Evolutionary conservation across 2,797 vertebrate species (phyloP), one percentile per base, ranked within the genome.

Genomic region (Heliangelus exortis): DNA sequence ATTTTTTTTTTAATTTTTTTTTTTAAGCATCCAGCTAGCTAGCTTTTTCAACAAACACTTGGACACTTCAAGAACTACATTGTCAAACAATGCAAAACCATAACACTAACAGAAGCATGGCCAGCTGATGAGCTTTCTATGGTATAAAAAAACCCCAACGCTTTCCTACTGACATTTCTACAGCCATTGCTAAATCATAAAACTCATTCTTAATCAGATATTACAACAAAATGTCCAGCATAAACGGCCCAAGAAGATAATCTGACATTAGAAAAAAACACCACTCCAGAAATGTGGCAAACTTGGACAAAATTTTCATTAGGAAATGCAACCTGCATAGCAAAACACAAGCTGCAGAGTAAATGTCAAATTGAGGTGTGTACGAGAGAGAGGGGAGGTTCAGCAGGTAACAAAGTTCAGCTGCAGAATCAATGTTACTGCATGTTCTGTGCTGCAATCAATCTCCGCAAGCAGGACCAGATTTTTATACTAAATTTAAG

Each of bases 11-110:
- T 93, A 9, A 20, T 43, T 22, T 10, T 71, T 3, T 3, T 7
- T 23, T 57, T n/a, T 21, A 73, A 67, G 62, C 57, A 94, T 74
- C 55, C 85, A 67, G 36, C 48, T 65, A 92, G 59, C 48, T 80
- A 92, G 73, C n/a, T 50, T 92, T 73, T 54, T 47, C 58, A 88
- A 68, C 59, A 51, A 43, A 84, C 66, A 34, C 48, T 87, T 72
- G 75, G 76, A 50, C 57, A 80, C 82, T 94, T 87, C 67, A 92
- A 91, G 67, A 92, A 62, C n/a, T 76, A 53, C 63, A 20, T 5
- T 95, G 68, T 79, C 68, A 87, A 88, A 83, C 71, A 90, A 84
- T 19, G 51, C 31, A 92, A 84, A 93, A 67, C 19, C 77, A 47
- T 28, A 90, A 69, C 55, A 79, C 51, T 53, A 66, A 39, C 62